Percentiles rank a stretch among this genome's conserved stretches.
phyloP scores from a whole-genome alignment of 1,140 invertebrate genomes.

The Zaprionus gabonicus region DNA sequence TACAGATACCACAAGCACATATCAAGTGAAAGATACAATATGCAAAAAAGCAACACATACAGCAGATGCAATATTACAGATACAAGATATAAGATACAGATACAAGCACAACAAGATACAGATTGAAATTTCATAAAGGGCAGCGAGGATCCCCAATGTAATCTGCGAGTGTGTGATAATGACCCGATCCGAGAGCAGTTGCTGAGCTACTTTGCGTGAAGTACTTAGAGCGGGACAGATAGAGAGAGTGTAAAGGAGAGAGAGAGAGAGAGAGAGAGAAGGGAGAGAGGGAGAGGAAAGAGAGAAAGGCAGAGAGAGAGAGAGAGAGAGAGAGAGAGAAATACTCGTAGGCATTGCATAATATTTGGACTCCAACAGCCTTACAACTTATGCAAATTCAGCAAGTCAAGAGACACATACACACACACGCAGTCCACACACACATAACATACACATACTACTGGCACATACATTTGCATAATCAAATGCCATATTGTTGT shows the following conservation, averaged over 20 bases:
- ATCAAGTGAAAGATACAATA: background rate
- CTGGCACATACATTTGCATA: slow-evolving; percentile 60
- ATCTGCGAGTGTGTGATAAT: background rate
- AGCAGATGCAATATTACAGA: background rate
- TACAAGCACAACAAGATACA: background rate
- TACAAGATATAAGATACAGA: background rate
- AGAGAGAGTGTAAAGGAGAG: background rate
- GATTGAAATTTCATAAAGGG: slow-evolving; percentile 5
- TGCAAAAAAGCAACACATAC: background rate
- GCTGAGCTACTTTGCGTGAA: background rate
- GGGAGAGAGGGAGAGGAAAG: background rate
- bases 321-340: background rate
- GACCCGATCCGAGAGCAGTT: background rate
- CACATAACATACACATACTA: background rate
- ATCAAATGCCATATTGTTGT: slow-evolving; percentile 75
- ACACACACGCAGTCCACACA: slow-evolving; percentile 15
- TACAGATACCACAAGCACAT: background rate
- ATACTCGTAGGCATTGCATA: slow-evolving; percentile 68
- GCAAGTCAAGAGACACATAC: slow-evolving; percentile 64
- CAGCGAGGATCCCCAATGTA: background rate
- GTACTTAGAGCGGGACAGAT: background rate
- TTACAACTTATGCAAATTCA: slow-evolving; percentile 74
- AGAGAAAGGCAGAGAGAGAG: background rate
- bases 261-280: background rate
- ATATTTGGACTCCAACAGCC: slow-evolving; percentile 56